Evolutionary conservation across 1,140 invertebrate species (phyloP).

Genomic region (Drosophila kepulauana): DNA sequence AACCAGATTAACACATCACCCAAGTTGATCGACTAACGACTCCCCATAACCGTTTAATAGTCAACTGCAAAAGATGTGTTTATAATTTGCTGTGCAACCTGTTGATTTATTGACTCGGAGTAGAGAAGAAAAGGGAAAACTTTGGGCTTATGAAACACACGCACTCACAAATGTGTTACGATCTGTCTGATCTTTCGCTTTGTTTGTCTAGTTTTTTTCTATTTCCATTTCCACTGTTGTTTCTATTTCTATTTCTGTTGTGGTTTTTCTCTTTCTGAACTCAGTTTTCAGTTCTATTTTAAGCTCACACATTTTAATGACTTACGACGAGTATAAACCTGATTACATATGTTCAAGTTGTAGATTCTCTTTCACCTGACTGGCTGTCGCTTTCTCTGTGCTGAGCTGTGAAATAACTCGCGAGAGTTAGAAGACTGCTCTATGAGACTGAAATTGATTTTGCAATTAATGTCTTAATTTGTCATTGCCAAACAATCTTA

Average conservation of each 20-base stretch:
- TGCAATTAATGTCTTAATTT: constrained; percentile 22
- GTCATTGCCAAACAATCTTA: neutral
- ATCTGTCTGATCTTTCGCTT: constrained; percentile 2
- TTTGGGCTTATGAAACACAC: constrained; percentile 5
- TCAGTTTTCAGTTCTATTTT: constrained; percentile 41
- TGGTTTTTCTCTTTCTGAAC: constrained; percentile 5
- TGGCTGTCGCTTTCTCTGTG: constrained; percentile 30
- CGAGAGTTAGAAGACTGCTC: neutral
- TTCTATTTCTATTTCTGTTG: constrained; percentile 1
- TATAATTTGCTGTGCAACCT: neutral
- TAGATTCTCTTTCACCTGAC: constrained; percentile 17
- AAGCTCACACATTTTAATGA: constrained; percentile 43
- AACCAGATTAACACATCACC: constrained; percentile 2
- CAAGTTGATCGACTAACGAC: constrained; percentile 6
- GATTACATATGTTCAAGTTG: constrained; percentile 28
- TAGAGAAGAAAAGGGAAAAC: constrained; percentile 13
- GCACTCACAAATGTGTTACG: neutral
- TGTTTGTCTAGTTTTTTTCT: neutral
- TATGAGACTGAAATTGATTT: neutral
- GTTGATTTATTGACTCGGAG: neutral
- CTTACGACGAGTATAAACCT: constrained; percentile 32
- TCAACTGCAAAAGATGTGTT: neutral
- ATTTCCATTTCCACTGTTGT: too few relatives aligned
- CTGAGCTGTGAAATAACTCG: constrained; percentile 1
- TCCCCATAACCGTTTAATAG: neutral